These are phyloP conservation scores for Agrypnia vestita DNA, from an alignment of 1,140 invertebrate genomes.

Conservation along the genomic window DNA sequence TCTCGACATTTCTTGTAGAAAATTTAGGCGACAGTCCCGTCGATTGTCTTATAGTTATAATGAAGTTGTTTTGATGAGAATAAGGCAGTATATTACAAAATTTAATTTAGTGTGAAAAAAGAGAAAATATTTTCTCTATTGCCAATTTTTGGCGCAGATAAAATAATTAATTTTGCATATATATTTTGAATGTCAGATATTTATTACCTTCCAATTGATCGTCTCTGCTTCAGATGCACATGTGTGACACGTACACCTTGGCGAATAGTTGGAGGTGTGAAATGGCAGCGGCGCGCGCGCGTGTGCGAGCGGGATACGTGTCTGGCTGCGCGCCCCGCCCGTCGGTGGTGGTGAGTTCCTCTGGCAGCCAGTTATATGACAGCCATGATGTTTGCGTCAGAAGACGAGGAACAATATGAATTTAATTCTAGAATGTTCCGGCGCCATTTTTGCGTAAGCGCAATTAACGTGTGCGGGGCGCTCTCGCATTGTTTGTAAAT, in stretches of 20 bases:
- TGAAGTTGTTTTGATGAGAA: too few species aligned
- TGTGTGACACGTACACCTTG: slow-evolving; percentile 17
- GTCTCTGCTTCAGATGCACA: slow-evolving; percentile 15
- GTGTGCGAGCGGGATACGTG: not conserved
- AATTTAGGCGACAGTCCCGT: too few species aligned
- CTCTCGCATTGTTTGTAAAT: slow-evolving; percentile 2
- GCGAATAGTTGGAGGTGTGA: slow-evolving; percentile 22
- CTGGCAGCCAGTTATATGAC: slow-evolving; percentile 39
- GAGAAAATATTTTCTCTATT: too few species aligned
- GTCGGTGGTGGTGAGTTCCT: not conserved
- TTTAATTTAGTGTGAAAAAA: too few species aligned
- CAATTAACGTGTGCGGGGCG: not conserved
- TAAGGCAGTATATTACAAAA: too few species aligned
- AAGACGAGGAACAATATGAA: slow-evolving; percentile 47
- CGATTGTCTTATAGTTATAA: too few species aligned
- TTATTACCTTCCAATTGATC: not conserved
- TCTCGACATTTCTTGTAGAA: too few species aligned
- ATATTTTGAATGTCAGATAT: not conserved
- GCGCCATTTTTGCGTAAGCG: slow-evolving; percentile 40
- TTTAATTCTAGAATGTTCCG: slow-evolving; percentile 38
- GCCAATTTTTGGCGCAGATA: too few species aligned
- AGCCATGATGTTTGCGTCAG: slow-evolving; percentile 40
- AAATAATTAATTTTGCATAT: too few species aligned
- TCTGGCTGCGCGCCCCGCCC: not conserved
- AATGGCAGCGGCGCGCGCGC: not conserved